These are phyloP conservation scores for Caenorhabditis inopinata DNA, from an alignment of 1,140 invertebrate genomes.

Conservation along the genomic window DNA sequence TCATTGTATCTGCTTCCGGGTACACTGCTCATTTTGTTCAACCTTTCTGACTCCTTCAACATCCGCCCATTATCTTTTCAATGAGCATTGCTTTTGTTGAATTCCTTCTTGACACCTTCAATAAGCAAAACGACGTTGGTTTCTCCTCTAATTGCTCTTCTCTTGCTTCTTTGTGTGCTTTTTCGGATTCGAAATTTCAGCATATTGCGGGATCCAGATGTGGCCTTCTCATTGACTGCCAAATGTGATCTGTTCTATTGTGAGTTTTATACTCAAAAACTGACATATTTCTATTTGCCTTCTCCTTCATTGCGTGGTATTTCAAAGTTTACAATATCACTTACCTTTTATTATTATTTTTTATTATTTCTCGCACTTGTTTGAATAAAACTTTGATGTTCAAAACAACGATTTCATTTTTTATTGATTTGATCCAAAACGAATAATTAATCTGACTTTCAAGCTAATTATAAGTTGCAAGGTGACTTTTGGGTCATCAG, in stretches of 20 bases:
- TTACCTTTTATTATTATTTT: background rate
- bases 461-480: background rate
- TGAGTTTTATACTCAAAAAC: background rate
- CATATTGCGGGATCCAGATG: background rate
- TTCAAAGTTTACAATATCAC: background rate
- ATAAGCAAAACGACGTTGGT: constrained; percentile 26
- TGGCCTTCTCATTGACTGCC: background rate
- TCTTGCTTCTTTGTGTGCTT: background rate
- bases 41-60: background rate
- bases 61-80: constrained; percentile 32
- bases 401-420: too few species aligned
- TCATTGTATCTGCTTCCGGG: constrained; percentile 28
- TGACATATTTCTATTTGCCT: constrained; percentile 27
- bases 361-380: background rate
- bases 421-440: too few species aligned
- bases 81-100: constrained; percentile 13
- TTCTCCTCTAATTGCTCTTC: constrained; percentile 20
- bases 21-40: constrained; percentile 27
- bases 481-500: constrained; percentile 19
- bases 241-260: background rate
- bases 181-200: background rate
- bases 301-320: background rate
- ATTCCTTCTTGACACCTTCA: constrained; percentile 12
- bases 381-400: too few species aligned
- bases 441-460: too few species aligned